Conservation (phyloP, 2,888 invertebrate species). For the Drosophila diplacantha region DNA sequence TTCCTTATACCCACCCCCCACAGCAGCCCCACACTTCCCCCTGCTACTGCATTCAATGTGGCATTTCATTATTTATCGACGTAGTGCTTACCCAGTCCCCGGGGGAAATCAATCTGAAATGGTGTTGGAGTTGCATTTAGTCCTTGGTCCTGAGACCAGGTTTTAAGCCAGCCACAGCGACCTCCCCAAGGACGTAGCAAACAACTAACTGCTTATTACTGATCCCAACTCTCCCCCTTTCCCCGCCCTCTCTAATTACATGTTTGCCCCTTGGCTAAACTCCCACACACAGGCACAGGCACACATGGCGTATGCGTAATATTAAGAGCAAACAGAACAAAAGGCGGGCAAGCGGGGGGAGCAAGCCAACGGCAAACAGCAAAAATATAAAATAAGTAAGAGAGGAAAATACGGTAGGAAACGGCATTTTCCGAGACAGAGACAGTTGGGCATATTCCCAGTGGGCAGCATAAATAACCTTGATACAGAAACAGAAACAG, state of each 20-base stretch:
- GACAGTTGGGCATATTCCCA: conserved; percentile 20
- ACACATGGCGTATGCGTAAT: conserved; percentile 58
- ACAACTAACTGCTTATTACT: conserved; percentile 57
- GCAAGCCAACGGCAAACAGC: conserved; percentile 1
- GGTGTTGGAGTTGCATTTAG: conserved; percentile 34
- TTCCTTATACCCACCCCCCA: conserved; percentile 1
- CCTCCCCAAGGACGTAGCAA: conserved; percentile 56
- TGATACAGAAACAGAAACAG: conserved; percentile 41
- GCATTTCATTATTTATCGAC: conserved; percentile 42
- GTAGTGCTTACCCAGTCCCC: conserved; percentile 13
- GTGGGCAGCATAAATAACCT: conserved; percentile 54
- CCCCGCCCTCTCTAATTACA: conserved; percentile 30
- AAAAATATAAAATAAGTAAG: conserved; percentile 14
- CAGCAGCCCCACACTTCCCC: too few relatives aligned
- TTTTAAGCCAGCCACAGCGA: conserved; percentile 16
- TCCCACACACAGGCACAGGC: conserved; percentile 22
- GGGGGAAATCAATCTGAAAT: conserved; percentile 62
- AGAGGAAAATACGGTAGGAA: conserved; percentile 12
- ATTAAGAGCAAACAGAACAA: conserved; percentile 40
- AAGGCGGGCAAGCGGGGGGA: conserved; percentile 2
- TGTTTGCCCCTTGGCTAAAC: conserved; percentile 38
- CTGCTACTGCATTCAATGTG: conserved; percentile 18
- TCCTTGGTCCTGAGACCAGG: conserved; percentile 20
- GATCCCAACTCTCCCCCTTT: conserved; percentile 29
- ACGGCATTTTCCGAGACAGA: conserved; percentile 28